phyloP scores from a whole-genome alignment of 2,113 vertebrate genomes.

The Puntigrus tetrazona region DNA sequence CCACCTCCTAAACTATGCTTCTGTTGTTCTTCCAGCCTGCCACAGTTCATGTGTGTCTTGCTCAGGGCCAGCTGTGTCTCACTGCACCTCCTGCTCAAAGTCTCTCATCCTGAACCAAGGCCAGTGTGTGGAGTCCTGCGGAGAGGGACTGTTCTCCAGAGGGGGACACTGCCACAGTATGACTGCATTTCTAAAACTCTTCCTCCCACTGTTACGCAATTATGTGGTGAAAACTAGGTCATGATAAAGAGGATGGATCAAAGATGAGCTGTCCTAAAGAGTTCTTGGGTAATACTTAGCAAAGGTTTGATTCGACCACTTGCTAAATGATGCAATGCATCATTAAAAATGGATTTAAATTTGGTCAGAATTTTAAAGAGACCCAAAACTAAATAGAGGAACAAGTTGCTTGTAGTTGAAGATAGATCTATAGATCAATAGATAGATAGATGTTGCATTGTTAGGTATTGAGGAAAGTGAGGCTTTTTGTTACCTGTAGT shows the following conservation, averaged over 20 bases:
- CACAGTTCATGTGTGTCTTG: conserved; percentile 84
- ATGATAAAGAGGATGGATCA: neutral
- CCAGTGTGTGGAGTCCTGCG: conserved; percentile 84
- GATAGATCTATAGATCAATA: neutral
- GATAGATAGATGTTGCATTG: neutral
- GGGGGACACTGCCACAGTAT: conserved; percentile 84
- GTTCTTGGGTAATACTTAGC: neutral
- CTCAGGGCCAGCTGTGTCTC: conserved; percentile 77
- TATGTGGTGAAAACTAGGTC: conserved; percentile 7
- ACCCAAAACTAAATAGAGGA: neutral
- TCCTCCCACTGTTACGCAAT: conserved; percentile 19
- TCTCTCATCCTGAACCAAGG: conserved; percentile 75
- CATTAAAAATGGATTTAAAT: neutral
- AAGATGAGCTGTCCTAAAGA: neutral
- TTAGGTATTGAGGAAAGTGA: neutral
- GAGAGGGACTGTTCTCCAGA: conserved; percentile 81
- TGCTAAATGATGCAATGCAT: neutral
- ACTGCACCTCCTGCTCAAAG: conserved; percentile 80
- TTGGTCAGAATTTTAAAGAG: neutral
- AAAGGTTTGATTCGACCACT: neutral
- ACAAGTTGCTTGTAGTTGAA: neutral
- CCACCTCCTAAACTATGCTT: neutral
- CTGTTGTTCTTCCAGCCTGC: conserved; percentile 76
- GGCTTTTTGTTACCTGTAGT: conserved; percentile 3
- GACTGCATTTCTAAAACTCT: conserved; percentile 8